Percentiles rank a stretch among this genome's conserved stretches.
These are phyloP conservation scores for Scomber japonicus DNA, from an alignment of 2,113 vertebrate genomes.

Conservation along the genomic window DNA sequence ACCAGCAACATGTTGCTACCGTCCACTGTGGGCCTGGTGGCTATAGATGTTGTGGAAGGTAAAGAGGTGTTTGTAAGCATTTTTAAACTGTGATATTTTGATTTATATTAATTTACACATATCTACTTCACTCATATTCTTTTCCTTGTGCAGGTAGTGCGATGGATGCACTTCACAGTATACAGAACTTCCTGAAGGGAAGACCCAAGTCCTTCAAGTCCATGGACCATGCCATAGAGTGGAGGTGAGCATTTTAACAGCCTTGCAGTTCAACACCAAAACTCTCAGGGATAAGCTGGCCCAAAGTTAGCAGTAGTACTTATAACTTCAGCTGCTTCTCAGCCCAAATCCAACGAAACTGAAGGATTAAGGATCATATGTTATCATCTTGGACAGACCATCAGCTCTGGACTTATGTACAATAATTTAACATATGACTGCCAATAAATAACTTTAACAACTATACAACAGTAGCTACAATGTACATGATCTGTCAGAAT, in stretches of 20 bases:
- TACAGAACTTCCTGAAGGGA: conserved; percentile 81
- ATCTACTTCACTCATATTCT: neutral
- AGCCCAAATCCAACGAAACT: too few species aligned
- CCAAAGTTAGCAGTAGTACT: too few species aligned
- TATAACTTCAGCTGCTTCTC: too few species aligned
- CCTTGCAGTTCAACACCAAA: too few species aligned
- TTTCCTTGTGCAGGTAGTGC: conserved; percentile 69
- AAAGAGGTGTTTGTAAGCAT: neutral
- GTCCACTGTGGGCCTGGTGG: conserved; percentile 73
- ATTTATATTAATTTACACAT: neutral
- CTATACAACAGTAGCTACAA: too few species aligned
- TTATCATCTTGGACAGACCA: too few species aligned
- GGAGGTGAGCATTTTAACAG: conserved; percentile 67
- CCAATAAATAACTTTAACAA: too few species aligned
- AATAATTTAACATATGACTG: too few species aligned
- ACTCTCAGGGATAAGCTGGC: too few species aligned
- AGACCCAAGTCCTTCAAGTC: conserved; percentile 82
- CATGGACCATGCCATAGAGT: conserved; percentile 82
- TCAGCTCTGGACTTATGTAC: too few species aligned
- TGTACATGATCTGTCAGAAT: too few species aligned
- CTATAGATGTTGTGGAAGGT: conserved; percentile 81
- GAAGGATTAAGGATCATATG: too few species aligned
- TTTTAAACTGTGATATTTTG: neutral
- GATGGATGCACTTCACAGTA: conserved; percentile 80
- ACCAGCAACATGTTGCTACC: conserved; percentile 67